Evolutionary conservation across 2,888 invertebrate species (phyloP), one percentile per base, ranked within the genome.

Genomic region (Eupithecia dodoneata): DNA sequence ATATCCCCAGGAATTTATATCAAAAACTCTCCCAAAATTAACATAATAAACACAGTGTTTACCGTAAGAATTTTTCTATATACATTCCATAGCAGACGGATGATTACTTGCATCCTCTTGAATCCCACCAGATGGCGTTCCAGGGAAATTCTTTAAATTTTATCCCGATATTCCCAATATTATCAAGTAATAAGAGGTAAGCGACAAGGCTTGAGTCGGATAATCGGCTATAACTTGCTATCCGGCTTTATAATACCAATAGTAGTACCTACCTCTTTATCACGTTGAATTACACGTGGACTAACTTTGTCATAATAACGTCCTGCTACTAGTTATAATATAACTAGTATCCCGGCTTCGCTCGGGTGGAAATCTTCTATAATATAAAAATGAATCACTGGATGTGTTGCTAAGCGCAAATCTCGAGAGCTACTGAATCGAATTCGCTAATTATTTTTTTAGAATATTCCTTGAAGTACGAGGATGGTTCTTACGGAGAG

Each of bases 31-130:
- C 73, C 73, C 75, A 81, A 81, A 81, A 90, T 90, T 90, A 90
- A 85, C 86, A 85, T 89, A 84, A 85, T 84, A 90, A 91, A 87
- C 81, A 90, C 89, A 88, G 87, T 92, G 89, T 84, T 92, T 92
- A 92, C 80, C 74, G 72, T 72, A 81, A 83, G 82, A 87, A 86
- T 87, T 66, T 78, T 76, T 77, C 78, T 72, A 80, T 59, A 72
- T 59, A 72, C 81, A 81, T 81, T 81, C 79, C 81, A 49, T 47
- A 77, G 71, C 81, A 83, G 83, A 85, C 84, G 82, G 83, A 81
- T 85, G 79, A 86, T 84, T 85, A 86, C 84, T 84, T 76, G 85
- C 45, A 9, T 69, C 67, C 45, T 63, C 63, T 69, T 69, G n/a
- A 83, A 87, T 87, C 86, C 85, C 83, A 81, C 76, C 77, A 83